These are phyloP conservation scores for Athetis lepigone DNA, from an alignment of 2,888 invertebrate genomes.

Conservation along the genomic window DNA sequence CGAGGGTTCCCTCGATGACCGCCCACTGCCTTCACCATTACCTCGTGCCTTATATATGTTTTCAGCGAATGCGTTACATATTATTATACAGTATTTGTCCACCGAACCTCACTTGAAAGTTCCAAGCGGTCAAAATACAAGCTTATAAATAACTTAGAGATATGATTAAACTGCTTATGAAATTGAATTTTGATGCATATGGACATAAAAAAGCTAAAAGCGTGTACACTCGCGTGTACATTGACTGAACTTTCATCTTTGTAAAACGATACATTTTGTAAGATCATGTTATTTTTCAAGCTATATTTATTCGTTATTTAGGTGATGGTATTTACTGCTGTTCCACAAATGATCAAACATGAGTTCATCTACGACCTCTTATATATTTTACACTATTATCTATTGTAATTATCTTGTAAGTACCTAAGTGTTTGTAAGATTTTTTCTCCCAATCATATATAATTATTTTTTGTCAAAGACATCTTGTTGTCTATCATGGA, in stretches of 20 bases:
- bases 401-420: background rate
- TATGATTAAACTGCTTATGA: background rate
- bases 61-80: background rate
- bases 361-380: background rate
- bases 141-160: background rate
- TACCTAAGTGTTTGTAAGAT: background rate
- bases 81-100: background rate
- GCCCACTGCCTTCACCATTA: conserved; percentile 18
- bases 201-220: background rate
- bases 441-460: background rate
- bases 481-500: background rate
- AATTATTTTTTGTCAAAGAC: background rate
- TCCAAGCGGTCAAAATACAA: conserved; percentile 8
- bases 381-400: background rate
- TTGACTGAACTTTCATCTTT: no score
- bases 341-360: background rate
- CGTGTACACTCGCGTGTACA: no score
- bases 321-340: no score
- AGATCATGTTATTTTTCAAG: no score
- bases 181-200: background rate
- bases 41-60: conserved; percentile 30
- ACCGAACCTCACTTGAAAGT: background rate
- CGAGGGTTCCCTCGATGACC: no score
- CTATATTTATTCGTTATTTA: no score
- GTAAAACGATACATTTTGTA: no score